Percentiles rank a stretch among this genome's conserved stretches.
phyloP scores from a whole-genome alignment of 2,888 invertebrate genomes.

The Agrotis segetum region DNA sequence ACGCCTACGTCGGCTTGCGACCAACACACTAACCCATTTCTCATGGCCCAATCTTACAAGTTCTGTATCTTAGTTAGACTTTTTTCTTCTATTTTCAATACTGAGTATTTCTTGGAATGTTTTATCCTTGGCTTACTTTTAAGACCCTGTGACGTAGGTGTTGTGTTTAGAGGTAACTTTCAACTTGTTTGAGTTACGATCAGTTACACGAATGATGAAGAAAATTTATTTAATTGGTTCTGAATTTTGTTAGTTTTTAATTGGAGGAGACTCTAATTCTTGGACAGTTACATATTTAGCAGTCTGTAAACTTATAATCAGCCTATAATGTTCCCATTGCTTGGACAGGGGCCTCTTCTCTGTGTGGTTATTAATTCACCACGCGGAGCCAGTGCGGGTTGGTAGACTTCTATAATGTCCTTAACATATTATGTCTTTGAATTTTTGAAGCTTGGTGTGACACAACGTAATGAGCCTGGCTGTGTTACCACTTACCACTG shows the following conservation, averaged over 20 bases:
- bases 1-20: conserved; percentile 56
- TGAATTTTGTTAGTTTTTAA: not conserved
- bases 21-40: conserved; percentile 59
- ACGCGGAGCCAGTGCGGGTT: too few relatives aligned
- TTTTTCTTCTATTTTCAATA: conserved; percentile 39
- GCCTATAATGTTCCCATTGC: too few relatives aligned
- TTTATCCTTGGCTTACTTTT: conserved; percentile 47
- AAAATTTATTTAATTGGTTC: not conserved
- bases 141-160: conserved; percentile 6
- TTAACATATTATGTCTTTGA: too few relatives aligned
- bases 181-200: not conserved
- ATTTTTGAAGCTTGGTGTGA: too few relatives aligned
- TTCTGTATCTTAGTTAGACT: conserved; percentile 40
- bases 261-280: too few relatives aligned
- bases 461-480: too few relatives aligned
- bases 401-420: too few relatives aligned
- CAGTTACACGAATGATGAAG: not conserved
- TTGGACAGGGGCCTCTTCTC: too few relatives aligned
- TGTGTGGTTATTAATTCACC: too few relatives aligned
- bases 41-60: conserved; percentile 45
- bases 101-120: conserved; percentile 22
- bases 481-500: too few relatives aligned
- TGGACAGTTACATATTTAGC: too few relatives aligned
- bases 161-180: conserved; percentile 16
- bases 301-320: too few relatives aligned